Percentiles rank a stretch among this genome's conserved stretches.
Conservation (phyloP, 2,113 vertebrate species). For the Xenopus laevis region DNA sequence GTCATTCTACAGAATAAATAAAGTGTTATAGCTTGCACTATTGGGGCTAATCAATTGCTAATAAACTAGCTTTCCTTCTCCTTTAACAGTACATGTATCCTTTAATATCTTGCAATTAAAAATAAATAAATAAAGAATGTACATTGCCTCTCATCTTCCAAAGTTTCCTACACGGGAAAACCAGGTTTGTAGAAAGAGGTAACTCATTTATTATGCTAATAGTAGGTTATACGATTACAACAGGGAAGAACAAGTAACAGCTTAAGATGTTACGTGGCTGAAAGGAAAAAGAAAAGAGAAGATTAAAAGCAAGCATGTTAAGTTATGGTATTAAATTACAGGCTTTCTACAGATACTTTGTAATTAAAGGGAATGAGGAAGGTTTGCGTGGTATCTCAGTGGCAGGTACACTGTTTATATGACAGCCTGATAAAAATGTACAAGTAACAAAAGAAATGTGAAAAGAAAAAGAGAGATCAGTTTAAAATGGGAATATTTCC, state of each 20-base stretch:
- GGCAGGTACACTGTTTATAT: slow-evolving; percentile 14
- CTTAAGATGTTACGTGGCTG: slow-evolving; percentile 10
- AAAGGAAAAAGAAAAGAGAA: slow-evolving; percentile 1
- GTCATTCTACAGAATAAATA: too few species aligned
- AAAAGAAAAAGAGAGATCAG: background rate
- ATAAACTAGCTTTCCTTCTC: too few species aligned
- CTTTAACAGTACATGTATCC: too few species aligned
- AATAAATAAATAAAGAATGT: too few species aligned
- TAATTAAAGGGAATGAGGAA: slow-evolving; percentile 15
- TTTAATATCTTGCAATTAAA: too few species aligned
- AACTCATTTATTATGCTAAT: slow-evolving; percentile 24
- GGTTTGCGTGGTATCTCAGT: slow-evolving; percentile 6
- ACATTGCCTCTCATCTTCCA: background rate
- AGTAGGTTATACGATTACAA: slow-evolving; percentile 2
- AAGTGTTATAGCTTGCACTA: too few species aligned
- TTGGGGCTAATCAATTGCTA: too few species aligned
- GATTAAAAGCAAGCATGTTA: slow-evolving; percentile 30
- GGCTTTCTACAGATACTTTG: slow-evolving; percentile 17
- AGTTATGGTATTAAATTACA: slow-evolving; percentile 29
- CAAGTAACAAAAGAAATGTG: background rate
- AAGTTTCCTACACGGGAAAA: background rate
- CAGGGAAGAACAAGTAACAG: background rate
- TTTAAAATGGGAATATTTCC: background rate
- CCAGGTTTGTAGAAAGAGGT: background rate
- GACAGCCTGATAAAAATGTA: background rate